Base-by-base conservation (phyloP, 2,888 invertebrate species). In the Rhopalosiphum nymphaeae region DNA sequence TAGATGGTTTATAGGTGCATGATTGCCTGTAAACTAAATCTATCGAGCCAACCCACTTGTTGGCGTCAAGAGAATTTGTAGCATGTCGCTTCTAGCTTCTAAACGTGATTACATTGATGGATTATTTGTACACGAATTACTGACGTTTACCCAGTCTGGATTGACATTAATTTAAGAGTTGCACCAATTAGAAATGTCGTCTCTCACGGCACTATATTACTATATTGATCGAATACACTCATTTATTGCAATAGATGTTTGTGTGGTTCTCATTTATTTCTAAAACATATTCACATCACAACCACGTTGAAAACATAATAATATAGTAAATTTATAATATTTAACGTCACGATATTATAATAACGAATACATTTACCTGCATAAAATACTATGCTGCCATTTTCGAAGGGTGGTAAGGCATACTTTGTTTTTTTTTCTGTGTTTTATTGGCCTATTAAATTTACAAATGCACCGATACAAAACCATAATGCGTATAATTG, bases 121-220 rank as follows among this genome's bases (percentile, higher is more conserved):
- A 78, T 78, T 78, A 78, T 78, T 78, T 78, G 78, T 78, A 36
- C 78, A 21, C 78, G 78, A 78, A 78, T 78, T 21, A 36, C 78
- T 78, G 78, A 36, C 78, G 36, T 78, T 78, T 78, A 78, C 21
- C 21, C 21, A 36, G 21, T 78, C 21, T 36, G 21, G 3, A 36
- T 9, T 42, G 21, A 9, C 36, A 78, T 78, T 78, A 36, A 78
- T 36, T 78, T 36, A 21, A 78, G 78, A 78, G 78, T 42, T 21
- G 0, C 36, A 9, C 21, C 78, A 36, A 78, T 78, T 78, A 78
- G 21, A 78, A 78, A 36, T 78, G 21, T 53, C 53, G 53, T 78
- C 21, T 78, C 78, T 36, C 21, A 36, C 9, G 78, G 36, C 5
- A 16, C n/a, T 67, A 67, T 67, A 67, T n/a, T 36, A 36, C 78